Conservation (phyloP, 23 tunicate genomes). For the Ascidia mentula region DNA sequence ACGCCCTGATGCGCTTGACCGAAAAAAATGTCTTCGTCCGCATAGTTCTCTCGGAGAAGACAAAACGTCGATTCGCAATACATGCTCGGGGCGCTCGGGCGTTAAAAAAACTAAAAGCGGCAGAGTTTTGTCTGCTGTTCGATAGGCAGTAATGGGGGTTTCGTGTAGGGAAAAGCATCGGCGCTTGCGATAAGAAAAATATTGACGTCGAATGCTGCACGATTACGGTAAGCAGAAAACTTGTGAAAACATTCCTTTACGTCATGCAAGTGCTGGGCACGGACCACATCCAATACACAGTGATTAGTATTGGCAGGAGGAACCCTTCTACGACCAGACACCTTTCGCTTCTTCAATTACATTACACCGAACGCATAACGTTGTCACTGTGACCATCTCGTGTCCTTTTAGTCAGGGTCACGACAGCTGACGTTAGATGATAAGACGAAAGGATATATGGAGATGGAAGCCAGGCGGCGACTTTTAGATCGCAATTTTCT, state of each 20-base stretch:
- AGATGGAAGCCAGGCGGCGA: background rate
- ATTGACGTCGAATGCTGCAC: background rate
- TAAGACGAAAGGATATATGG: background rate
- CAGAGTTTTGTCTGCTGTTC: no score
- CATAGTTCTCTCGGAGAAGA: background rate
- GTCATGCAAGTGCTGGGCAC: background rate
- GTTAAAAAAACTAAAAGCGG: background rate
- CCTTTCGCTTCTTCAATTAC: no score
- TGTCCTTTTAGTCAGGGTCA: constrained; percentile 2
- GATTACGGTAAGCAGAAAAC: background rate
- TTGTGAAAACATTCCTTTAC: background rate
- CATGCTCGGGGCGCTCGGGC: background rate
- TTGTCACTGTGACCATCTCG: no score
- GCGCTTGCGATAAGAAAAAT: background rate
- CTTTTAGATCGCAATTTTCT: background rate
- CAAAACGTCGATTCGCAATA: constrained; percentile 2
- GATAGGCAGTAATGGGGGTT: constrained; percentile 1
- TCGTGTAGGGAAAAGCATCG: background rate
- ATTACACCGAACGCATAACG: no score
- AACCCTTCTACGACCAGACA: no score
- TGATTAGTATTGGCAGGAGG: no score
- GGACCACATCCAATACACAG: background rate
- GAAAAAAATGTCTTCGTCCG: background rate
- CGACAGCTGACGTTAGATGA: background rate
- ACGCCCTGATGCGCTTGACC: background rate